Percentiles rank a stretch among this genome's conserved stretches.
phyloP scores from a whole-genome alignment of 2,888 invertebrate genomes.

The Calliopum simillimum region DNA sequence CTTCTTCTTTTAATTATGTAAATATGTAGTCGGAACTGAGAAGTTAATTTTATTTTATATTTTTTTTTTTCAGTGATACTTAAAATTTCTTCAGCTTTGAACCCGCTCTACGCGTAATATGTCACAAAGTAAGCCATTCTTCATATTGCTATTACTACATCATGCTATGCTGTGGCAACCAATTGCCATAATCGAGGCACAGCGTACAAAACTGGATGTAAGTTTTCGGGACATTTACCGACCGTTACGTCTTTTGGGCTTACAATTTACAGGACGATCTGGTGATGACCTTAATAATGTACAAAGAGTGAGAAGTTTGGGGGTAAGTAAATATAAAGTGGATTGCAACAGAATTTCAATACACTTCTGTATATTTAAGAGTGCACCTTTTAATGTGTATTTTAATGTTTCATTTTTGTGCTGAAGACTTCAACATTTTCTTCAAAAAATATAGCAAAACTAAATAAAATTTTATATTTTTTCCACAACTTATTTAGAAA shows the following conservation, averaged over 20 bases:
- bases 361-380: too few relatives aligned
- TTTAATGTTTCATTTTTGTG: too few relatives aligned
- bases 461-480: too few relatives aligned
- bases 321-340: slow-evolving; percentile 50
- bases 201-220: slow-evolving; percentile 59
- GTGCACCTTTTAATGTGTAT: too few relatives aligned
- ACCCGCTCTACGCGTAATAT: too few relatives aligned
- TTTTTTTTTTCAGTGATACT: slow-evolving; percentile 31
- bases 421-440: too few relatives aligned
- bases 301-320: slow-evolving; percentile 51
- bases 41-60: slow-evolving; percentile 11
- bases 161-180: slow-evolving; percentile 36
- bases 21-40: too few relatives aligned
- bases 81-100: slow-evolving; percentile 18
- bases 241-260: slow-evolving; percentile 52
- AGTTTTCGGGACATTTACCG: slow-evolving; percentile 51
- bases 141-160: slow-evolving; percentile 39
- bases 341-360: background rate
- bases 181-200: slow-evolving; percentile 46
- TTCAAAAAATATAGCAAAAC: too few relatives aligned
- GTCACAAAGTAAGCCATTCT: slow-evolving; percentile 28
- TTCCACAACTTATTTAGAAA: slow-evolving; percentile 54
- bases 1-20: too few relatives aligned
- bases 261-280: slow-evolving; percentile 58
- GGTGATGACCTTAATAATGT: slow-evolving; percentile 58